These are phyloP conservation scores for Saccopteryx leptura DNA, from an alignment of 2,113 vertebrate genomes.

Conservation along the genomic window DNA sequence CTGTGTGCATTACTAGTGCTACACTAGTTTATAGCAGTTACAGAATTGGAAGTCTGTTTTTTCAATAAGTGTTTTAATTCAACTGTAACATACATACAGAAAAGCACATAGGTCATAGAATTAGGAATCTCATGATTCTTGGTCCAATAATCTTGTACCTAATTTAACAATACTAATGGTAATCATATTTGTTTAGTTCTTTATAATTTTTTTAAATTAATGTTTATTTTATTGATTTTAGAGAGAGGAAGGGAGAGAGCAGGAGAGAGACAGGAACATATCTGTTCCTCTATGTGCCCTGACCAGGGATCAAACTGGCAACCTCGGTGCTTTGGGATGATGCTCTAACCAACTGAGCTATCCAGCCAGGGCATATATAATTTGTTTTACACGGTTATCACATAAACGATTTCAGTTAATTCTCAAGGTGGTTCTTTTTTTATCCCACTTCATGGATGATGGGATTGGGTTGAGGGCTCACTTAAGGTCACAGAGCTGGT, in stretches of 20 bases:
- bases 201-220: neutral
- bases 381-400: neutral
- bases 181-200: neutral
- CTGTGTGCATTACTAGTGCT: neutral
- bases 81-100: neutral
- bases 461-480: neutral
- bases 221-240: no score
- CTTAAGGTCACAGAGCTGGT: neutral
- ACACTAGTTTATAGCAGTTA: neutral
- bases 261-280: no score
- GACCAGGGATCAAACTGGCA: no score
- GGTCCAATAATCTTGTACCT: neutral
- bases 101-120: neutral
- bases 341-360: no score
- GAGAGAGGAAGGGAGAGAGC: no score
- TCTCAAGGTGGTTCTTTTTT: neutral
- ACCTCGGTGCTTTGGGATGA: no score
- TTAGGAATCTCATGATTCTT: neutral
- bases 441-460: neutral
- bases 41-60: neutral
- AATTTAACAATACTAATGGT: neutral
- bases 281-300: no score
- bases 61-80: neutral
- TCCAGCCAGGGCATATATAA: no score
- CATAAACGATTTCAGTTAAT: neutral